A percentile compares a stretch with the other conserved stretches of the same genome.
Conservation (phyloP, 2,113 vertebrate genomes). For the Mus pahari region DNA sequence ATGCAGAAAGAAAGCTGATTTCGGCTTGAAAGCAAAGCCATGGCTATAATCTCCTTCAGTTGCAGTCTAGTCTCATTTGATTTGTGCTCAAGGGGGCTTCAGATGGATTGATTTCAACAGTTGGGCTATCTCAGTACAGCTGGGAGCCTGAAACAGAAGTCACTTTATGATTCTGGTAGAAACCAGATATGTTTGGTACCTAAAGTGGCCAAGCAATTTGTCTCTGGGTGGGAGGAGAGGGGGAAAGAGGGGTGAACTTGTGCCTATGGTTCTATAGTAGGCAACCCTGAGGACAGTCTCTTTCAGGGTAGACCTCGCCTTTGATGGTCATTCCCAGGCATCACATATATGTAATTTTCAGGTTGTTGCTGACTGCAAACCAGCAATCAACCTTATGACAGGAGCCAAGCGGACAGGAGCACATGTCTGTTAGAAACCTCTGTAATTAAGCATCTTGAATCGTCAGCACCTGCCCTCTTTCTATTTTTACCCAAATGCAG, state of each 20-base stretch:
- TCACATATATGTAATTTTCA: neutral
- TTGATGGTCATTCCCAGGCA: neutral
- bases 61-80: constrained; percentile 87
- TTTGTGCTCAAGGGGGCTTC: constrained; percentile 87
- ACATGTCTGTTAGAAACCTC: constrained; percentile 33
- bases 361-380: constrained; percentile 48
- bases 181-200: constrained; percentile 67
- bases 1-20: constrained; percentile 79
- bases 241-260: neutral
- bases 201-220: constrained; percentile 67
- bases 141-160: constrained; percentile 82
- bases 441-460: constrained; percentile 63
- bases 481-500: constrained; percentile 59
- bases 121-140: constrained; percentile 84
- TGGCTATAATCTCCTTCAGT: constrained; percentile 85
- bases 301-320: constrained; percentile 35
- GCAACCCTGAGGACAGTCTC: neutral
- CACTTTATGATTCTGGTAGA: constrained; percentile 80
- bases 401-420: neutral
- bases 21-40: constrained; percentile 84
- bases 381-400: neutral
- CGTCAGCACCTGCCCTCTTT: constrained; percentile 45
- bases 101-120: constrained; percentile 84
- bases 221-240: constrained; percentile 65
- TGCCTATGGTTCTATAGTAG: neutral